Percentiles rank a stretch among this genome's conserved stretches.
phyloP scores from a whole-genome alignment of 2,797 vertebrate species.

The Helostoma temminkii region DNA sequence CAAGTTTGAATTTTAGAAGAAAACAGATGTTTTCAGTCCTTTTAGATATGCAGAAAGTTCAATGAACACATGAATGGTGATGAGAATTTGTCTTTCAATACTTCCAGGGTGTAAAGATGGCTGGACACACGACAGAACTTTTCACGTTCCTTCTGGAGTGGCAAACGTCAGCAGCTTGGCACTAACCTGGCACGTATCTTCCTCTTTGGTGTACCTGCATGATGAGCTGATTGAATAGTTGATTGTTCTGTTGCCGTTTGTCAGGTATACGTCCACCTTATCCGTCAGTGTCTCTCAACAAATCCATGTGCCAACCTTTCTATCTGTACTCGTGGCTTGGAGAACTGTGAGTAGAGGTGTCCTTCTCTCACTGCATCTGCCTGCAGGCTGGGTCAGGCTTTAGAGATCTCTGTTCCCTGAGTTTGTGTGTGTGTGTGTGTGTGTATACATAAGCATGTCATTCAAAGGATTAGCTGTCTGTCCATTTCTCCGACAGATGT shows the following conservation, averaged over 20 bases:
- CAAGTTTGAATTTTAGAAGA: not conserved
- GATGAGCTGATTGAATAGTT: conserved; percentile 36
- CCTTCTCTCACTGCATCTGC: conserved; percentile 35
- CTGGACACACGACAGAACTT: conserved; percentile 38
- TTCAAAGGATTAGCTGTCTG: conserved; percentile 24
- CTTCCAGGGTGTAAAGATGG: conserved; percentile 8
- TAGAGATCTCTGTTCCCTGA: conserved; percentile 12
- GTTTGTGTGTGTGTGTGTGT: conserved; percentile 16
- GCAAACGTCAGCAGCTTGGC: conserved; percentile 21
- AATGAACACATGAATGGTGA: not conserved
- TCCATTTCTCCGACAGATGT: conserved; percentile 34
- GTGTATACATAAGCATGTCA: conserved; percentile 7
- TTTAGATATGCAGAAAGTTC: not conserved
- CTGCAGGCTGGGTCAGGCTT: conserved; percentile 11
- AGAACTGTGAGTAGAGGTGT: conserved; percentile 19
- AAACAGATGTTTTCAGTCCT: conserved; percentile 16
- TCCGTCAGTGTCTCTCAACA: conserved; percentile 16
- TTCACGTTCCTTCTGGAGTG: conserved; percentile 24
- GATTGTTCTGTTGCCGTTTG: conserved; percentile 37
- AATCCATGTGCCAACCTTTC: conserved; percentile 20
- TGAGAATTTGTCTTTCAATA: conserved; percentile 40
- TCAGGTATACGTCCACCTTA: not conserved
- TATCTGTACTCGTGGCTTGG: conserved; percentile 26
- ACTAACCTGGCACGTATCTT: conserved; percentile 31
- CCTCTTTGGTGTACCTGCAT: conserved; percentile 13